A percentile compares a stretch with the other conserved stretches of the same genome.
These are phyloP conservation scores for Ciconia nigra DNA, from an alignment of 2,797 vertebrate species.

Conservation along the genomic window DNA sequence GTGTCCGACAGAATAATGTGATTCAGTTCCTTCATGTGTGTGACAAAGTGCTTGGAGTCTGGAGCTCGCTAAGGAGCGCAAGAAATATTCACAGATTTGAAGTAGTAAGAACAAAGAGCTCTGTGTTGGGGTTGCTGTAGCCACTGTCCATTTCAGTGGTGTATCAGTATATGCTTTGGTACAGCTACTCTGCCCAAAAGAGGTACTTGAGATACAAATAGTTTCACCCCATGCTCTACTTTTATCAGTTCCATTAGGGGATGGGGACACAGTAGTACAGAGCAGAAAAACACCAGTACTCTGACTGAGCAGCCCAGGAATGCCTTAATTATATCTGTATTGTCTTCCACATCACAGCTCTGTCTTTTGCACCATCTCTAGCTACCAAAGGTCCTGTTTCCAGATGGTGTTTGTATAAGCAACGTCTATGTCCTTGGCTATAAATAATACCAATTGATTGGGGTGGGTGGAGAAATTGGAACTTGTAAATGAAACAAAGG, in stretches of 20 bases:
- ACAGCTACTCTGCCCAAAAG: background rate
- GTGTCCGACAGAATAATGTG: background rate
- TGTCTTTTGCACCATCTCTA: background rate
- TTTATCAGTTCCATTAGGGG: background rate
- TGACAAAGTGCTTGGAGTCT: background rate
- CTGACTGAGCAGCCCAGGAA: background rate
- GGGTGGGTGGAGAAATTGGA: background rate
- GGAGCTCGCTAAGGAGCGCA: background rate
- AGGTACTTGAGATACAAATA: background rate
- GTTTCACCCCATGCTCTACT: background rate
- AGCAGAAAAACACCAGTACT: background rate
- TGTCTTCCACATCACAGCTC: background rate
- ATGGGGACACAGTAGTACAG: background rate
- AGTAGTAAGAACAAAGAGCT: accelerated
- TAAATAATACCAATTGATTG: background rate
- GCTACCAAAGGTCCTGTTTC: background rate
- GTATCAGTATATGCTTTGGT: background rate
- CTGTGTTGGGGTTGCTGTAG: background rate
- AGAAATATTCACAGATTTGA: background rate
- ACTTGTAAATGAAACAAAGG: background rate
- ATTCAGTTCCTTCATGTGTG: background rate
- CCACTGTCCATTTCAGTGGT: background rate
- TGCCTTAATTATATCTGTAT: background rate
- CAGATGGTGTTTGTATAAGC: background rate
- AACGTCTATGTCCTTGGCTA: background rate